Conservation (phyloP, 1,140 invertebrate genomes). For the Periplaneta americana region DNA sequence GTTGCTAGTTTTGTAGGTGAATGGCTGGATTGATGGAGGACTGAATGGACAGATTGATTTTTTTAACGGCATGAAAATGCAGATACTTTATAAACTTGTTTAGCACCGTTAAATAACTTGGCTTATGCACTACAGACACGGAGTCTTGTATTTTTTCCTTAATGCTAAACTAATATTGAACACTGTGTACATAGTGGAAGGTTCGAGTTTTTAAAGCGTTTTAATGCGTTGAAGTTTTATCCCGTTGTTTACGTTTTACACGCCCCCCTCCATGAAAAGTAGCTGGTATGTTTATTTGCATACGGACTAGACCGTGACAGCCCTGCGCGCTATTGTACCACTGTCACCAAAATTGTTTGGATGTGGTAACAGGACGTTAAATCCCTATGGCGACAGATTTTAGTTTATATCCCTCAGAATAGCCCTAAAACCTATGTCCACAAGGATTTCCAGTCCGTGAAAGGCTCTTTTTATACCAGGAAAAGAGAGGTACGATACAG, state of each 20-base stretch:
- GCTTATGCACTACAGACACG: too few relatives aligned
- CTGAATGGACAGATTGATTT: too few relatives aligned
- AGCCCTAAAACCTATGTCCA: neutral
- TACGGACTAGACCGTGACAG: neutral
- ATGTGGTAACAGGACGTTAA: neutral
- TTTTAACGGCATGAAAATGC: too few relatives aligned
- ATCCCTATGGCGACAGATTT: neutral
- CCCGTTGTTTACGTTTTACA: neutral
- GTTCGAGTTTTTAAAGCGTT: too few relatives aligned
- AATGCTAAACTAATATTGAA: too few relatives aligned
- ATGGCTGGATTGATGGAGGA: too few relatives aligned
- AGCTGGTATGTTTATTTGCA: neutral
- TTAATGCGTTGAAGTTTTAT: neutral
- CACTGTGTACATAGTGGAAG: too few relatives aligned
- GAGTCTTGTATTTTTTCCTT: too few relatives aligned
- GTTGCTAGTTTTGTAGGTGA: too few relatives aligned
- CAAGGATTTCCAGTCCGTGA: neutral
- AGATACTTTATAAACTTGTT: too few relatives aligned
- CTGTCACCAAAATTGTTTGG: neutral
- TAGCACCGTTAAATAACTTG: too few relatives aligned
- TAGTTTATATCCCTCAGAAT: neutral
- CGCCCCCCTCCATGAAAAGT: neutral
- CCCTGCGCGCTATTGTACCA: neutral
- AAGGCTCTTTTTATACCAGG: neutral
- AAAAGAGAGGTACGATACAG: too few relatives aligned